Conservation (phyloP, 2,888 invertebrate species). For the Drosophila kanekoi region DNA sequence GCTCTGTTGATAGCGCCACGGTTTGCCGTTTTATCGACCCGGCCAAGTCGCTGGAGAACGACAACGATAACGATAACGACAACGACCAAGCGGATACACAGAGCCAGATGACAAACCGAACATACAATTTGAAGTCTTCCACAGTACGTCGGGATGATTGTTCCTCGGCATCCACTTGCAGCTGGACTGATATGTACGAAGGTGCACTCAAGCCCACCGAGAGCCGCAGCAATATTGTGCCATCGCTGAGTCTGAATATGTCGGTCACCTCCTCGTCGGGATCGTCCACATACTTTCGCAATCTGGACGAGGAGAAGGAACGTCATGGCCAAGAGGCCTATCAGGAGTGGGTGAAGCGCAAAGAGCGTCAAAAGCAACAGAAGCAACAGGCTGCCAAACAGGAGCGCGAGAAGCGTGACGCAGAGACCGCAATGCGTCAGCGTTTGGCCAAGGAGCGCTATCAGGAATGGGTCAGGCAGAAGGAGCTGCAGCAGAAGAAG, state of each 20-base stretch:
- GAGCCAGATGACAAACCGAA: conserved; percentile 49
- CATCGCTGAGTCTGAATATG: conserved; percentile 75
- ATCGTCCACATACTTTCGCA: conserved; percentile 51
- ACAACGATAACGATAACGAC: too few species aligned
- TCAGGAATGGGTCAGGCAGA: conserved; percentile 78
- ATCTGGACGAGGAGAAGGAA: conserved; percentile 42
- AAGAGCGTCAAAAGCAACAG: conserved; percentile 67
- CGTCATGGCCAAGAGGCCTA: conserved; percentile 69
- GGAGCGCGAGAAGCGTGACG: conserved; percentile 70
- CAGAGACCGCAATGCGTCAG: conserved; percentile 55
- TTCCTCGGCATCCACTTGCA: conserved; percentile 57
- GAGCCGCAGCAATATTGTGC: conserved; percentile 70
- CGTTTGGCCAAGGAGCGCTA: conserved; percentile 66
- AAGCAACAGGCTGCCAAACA: conserved; percentile 58
- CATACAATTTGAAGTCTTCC: conserved; percentile 40
- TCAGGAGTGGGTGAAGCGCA: conserved; percentile 82
- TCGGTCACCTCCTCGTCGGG: conserved; percentile 57
- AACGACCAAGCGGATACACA: conserved; percentile 7
- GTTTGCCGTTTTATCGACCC: background rate
- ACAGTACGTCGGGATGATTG: conserved; percentile 35
- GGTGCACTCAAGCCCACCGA: conserved; percentile 50
- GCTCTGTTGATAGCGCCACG: conserved; percentile 9
- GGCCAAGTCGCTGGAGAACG: background rate
- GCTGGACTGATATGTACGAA: conserved; percentile 64
- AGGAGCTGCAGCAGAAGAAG: conserved; percentile 58